A percentile compares a stretch with the other conserved stretches of the same genome.
Evolutionary conservation across 2,888 invertebrate species (phyloP).

Genomic region (Allygus modestus): DNA sequence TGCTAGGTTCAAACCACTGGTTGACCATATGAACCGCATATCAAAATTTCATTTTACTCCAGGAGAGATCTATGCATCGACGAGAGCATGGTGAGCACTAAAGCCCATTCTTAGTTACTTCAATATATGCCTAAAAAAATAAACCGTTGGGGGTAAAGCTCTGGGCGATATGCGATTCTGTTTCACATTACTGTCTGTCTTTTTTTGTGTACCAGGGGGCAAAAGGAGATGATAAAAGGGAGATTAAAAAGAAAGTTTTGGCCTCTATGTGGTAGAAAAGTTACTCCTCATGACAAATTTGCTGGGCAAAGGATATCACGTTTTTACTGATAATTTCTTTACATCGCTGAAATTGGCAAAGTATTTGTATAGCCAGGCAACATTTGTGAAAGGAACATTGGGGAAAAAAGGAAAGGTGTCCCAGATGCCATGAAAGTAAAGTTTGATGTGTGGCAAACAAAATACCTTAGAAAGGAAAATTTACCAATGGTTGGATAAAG

Average conservation of each 20-base stretch:
- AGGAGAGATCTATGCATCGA: constrained; percentile 10
- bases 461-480: constrained; percentile 47
- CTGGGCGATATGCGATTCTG: constrained; percentile 58
- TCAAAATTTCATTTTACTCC: no score
- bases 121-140: constrained; percentile 60
- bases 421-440: constrained; percentile 38
- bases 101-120: constrained; percentile 28
- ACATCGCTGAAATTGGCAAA: constrained; percentile 44
- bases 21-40: no score
- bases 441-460: constrained; percentile 56
- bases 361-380: constrained; percentile 35
- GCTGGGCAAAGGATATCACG: constrained; percentile 50
- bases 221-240: constrained; percentile 3
- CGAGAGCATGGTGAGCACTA: constrained; percentile 54
- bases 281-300: constrained; percentile 32
- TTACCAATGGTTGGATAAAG: constrained; percentile 49
- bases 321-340: constrained; percentile 50
- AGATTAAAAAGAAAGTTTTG: constrained; percentile 51
- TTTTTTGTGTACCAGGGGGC: constrained; percentile 59
- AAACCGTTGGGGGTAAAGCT: constrained; percentile 60
- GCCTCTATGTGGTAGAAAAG: constrained; percentile 47
- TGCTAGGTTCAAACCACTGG: constrained; percentile 27
- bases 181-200: constrained; percentile 50
- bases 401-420: constrained; percentile 25
- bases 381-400: constrained; percentile 51